A percentile compares a stretch with the other conserved stretches of the same genome.
These are phyloP conservation scores for Mesocricetus auratus DNA, from an alignment of 2,113 vertebrate species.

Conservation along the genomic window DNA sequence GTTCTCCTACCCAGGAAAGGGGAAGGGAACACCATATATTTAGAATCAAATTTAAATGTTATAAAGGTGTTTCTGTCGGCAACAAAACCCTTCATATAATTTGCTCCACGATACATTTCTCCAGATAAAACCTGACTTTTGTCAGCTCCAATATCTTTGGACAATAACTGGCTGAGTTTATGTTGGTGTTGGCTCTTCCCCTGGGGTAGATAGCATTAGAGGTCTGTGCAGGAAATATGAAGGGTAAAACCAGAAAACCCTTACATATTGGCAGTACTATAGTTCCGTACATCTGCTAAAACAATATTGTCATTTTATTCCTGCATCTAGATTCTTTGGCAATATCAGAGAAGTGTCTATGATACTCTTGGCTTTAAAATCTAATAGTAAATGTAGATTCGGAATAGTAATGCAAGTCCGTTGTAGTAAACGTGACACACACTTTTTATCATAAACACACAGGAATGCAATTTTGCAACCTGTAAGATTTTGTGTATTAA, in stretches of 20 bases:
- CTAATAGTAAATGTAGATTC: not conserved
- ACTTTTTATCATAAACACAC: constrained; percentile 3
- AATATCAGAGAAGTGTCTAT: constrained; percentile 30
- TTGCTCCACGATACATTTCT: not conserved
- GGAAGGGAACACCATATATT: not conserved
- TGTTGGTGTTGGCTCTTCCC: not conserved
- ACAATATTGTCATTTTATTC: constrained; percentile 6
- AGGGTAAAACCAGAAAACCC: constrained; percentile 5
- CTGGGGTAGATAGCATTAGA: not conserved
- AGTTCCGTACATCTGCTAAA: constrained; percentile 50
- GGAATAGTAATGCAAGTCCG: not conserved
- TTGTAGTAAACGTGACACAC: not conserved
- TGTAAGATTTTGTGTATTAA: constrained; percentile 15
- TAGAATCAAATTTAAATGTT: constrained; percentile 20
- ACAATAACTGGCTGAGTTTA: not conserved
- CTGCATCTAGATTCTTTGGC: not conserved
- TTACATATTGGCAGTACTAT: not conserved
- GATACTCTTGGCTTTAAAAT: constrained; percentile 18
- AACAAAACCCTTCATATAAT: not conserved
- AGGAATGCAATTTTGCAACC: not conserved
- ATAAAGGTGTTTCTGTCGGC: not conserved
- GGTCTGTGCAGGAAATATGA: constrained; percentile 41
- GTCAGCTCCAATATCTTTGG: not conserved
- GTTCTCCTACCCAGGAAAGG: not conserved
- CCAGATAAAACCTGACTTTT: constrained; percentile 30